A percentile compares a stretch with the other conserved stretches of the same genome.
Evolutionary conservation across 1,140 invertebrate species (phyloP).

Genomic region (Drosophila parvula): DNA sequence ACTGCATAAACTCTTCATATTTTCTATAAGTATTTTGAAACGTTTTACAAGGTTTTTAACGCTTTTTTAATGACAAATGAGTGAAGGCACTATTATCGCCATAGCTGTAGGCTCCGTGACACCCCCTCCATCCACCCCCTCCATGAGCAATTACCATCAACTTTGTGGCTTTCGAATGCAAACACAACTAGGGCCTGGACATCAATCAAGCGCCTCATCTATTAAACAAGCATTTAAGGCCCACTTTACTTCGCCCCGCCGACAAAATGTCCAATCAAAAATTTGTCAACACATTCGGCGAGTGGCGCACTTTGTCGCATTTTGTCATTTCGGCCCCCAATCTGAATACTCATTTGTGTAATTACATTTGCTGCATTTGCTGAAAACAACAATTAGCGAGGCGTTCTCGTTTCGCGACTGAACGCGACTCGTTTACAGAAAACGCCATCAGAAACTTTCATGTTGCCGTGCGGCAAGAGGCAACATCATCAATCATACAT

Average conservation of each 20-base stretch:
- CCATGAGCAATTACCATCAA: not conserved
- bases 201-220: slow-evolving; percentile 48
- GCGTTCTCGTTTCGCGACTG: slow-evolving; percentile 17
- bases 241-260: too few species aligned
- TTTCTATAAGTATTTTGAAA: too few species aligned
- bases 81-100: too few species aligned
- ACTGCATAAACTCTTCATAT: too few species aligned
- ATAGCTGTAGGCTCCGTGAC: too few species aligned
- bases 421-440: slow-evolving; percentile 74
- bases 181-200: not conserved
- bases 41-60: too few species aligned
- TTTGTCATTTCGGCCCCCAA: slow-evolving; percentile 16
- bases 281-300: slow-evolving; percentile 45
- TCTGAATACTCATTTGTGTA: slow-evolving; percentile 73
- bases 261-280: slow-evolving; percentile 35
- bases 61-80: too few species aligned
- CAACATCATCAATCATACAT: slow-evolving; percentile 80
- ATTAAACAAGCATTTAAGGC: slow-evolving; percentile 48
- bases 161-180: not conserved
- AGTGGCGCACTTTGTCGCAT: not conserved
- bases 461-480: slow-evolving; percentile 39
- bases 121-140: too few species aligned
- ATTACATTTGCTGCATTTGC: slow-evolving; percentile 75
- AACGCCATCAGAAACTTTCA: slow-evolving; percentile 58
- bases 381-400: slow-evolving; percentile 74